Evolutionary conservation across 92 coral and sea anemone genomes (phyloP).

Genomic region (Montipora capitata): DNA sequence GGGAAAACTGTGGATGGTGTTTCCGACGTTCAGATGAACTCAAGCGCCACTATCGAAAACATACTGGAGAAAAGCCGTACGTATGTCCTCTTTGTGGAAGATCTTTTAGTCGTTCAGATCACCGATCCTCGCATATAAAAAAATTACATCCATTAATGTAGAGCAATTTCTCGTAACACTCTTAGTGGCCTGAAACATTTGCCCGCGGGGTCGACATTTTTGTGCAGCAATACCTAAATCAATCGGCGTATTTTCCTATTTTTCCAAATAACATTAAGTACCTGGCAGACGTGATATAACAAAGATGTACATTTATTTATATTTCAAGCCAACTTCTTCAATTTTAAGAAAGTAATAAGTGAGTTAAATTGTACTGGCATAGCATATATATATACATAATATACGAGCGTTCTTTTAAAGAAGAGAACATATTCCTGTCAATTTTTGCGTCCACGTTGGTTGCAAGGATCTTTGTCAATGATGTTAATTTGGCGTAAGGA

Average conservation of each 20-base stretch:
- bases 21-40: conserved; percentile 91
- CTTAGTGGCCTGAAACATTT: neutral
- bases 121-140: conserved; percentile 87
- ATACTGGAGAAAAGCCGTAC: conserved; percentile 93
- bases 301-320: neutral
- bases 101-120: conserved; percentile 92
- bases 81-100: conserved; percentile 95
- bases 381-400: neutral
- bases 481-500: too few relatives aligned
- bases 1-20: conserved; percentile 90
- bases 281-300: neutral
- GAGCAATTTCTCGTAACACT: neutral
- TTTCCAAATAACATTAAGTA: neutral
- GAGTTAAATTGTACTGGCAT: conserved; percentile 1
- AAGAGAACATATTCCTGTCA: too few relatives aligned
- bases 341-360: conserved; percentile 3
- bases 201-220: neutral
- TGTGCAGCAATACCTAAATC: neutral
- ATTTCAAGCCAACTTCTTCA: neutral
- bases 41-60: conserved; percentile 89
- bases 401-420: neutral
- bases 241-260: neutral
- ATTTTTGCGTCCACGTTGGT: too few relatives aligned
- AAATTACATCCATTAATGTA: conserved; percentile 82
- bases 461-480: too few relatives aligned